A percentile compares a stretch with the other conserved stretches of the same genome.
phyloP scores from a whole-genome alignment of 1,140 invertebrate species.

The Trichogramma pretiosum region DNA sequence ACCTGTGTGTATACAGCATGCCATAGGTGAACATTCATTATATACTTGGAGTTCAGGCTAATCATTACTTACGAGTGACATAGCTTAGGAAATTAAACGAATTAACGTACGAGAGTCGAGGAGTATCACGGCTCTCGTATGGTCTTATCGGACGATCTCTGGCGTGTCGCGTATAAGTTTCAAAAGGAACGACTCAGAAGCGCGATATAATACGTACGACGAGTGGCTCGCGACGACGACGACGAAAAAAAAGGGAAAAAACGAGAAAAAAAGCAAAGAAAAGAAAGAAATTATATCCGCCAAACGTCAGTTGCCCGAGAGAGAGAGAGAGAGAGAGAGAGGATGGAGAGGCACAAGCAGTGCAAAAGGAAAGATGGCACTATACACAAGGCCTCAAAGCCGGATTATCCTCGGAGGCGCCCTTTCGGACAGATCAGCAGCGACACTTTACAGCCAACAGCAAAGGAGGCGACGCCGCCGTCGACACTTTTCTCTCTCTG shows the following conservation, averaged over 20 bases:
- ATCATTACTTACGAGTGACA: too few species aligned
- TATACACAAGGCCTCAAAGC: too few species aligned
- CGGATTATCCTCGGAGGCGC: slow-evolving; percentile 39
- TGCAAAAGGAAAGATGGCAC: slow-evolving; percentile 16
- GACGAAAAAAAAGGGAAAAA: neutral
- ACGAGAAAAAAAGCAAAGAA: neutral
- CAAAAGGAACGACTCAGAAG: too few species aligned
- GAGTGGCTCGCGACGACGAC: slow-evolving; percentile 1
- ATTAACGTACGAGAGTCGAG: too few species aligned
- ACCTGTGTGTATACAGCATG: too few species aligned
- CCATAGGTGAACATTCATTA: too few species aligned
- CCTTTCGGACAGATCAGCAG: neutral
- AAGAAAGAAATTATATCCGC: neutral
- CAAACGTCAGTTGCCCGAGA: neutral
- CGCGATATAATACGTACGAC: too few species aligned
- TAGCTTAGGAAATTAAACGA: too few species aligned
- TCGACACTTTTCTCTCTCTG: neutral
- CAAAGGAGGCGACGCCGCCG: neutral
- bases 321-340: slow-evolving; percentile 12
- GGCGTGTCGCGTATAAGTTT: too few species aligned
- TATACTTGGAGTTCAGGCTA: too few species aligned
- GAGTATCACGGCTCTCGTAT: too few species aligned
- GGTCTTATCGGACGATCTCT: too few species aligned
- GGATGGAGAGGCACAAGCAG: slow-evolving; percentile 16
- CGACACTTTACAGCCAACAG: neutral